Percentiles rank a stretch among this genome's conserved stretches.
phyloP scores from a whole-genome alignment of 2,113 vertebrate species.

The Labeo rohita region DNA sequence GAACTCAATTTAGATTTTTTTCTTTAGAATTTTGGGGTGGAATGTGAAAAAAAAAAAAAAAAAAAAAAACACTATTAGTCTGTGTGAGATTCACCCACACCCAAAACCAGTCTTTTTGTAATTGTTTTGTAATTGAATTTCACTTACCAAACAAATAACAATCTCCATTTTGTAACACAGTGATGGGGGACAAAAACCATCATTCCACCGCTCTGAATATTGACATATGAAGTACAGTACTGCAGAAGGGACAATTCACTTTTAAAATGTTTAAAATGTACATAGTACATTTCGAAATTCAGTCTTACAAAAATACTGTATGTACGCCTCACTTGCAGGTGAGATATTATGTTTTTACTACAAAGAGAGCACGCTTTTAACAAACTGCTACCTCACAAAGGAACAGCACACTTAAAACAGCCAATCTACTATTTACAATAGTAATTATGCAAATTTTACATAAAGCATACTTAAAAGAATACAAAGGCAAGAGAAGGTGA shows the following conservation, averaged over 20 bases:
- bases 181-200: constrained; percentile 46
- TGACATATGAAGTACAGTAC: constrained; percentile 46
- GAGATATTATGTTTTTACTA: constrained; percentile 66
- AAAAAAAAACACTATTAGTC: too few species aligned
- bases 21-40: not conserved
- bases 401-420: constrained; percentile 49
- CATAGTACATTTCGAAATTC: constrained; percentile 66
- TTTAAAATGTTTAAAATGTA: constrained; percentile 66
- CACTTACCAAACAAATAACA: constrained; percentile 37
- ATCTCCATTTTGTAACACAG: constrained; percentile 55
- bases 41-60: not conserved
- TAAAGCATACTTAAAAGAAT: constrained; percentile 54
- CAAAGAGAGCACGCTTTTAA: constrained; percentile 46
- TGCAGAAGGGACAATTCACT: constrained; percentile 48
- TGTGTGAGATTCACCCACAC: not conserved
- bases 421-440: constrained; percentile 42
- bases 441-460: constrained; percentile 34
- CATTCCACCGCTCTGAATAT: constrained; percentile 28
- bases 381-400: constrained; percentile 46
- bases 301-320: constrained; percentile 79
- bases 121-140: constrained; percentile 22
- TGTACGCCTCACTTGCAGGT: constrained; percentile 72
- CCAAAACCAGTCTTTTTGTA: not conserved
- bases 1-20: too few species aligned
- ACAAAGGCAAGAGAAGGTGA: constrained; percentile 70